Base-by-base conservation (phyloP, 2,888 invertebrate genomes). In the Gasteruption jaculator region DNA sequence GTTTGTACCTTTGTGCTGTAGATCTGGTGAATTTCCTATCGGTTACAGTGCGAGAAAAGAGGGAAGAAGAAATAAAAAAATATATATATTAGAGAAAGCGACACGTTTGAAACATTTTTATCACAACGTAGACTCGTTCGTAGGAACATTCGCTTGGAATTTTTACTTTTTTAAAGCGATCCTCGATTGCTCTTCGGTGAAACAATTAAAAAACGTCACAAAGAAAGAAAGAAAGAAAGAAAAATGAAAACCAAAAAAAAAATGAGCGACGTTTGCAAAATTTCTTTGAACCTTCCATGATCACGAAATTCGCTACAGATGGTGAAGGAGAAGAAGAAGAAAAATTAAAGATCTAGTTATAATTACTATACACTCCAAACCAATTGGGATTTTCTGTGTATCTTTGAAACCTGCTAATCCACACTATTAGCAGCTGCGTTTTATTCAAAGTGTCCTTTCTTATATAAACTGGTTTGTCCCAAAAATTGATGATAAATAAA, bases 381-480 rank as follows among this genome's bases (percentile, higher is more conserved):
- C 8, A 26, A 5, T 22, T 26, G 26, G 14, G 26, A 51, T 62
- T 56, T 62, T 59, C 53, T 61, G 56, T 56, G 58, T 54, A 58
- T 54, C 54, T 58, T 57, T 58, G 47, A n/a, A 55, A 54, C 45
- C 57, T 60, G 58, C 57, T 56, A 54, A 62, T n/a, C n/a, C n/a
- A n/a, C n/a, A n/a, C 49, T 48, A 49, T 58, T 58, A 54, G 54
- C 58, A 61, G 56, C 61, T 61, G 57, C 60, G 61, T 66, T 67
- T 67, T 64, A 65, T 66, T 67, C 63, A 54, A 63, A 53, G 67
- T 67, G 67, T 67, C 64, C 68, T 65, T 68, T 68, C 66, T 61
- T 63, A 64, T 65, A 66, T 68, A 64, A 59, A 61, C 54, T 65
- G 61, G 62, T 67, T 67, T 65, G 60, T 65, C 61, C 64, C 60